phyloP scores from a whole-genome alignment of 1,140 invertebrate species.

The Drosophila baimaii region DNA sequence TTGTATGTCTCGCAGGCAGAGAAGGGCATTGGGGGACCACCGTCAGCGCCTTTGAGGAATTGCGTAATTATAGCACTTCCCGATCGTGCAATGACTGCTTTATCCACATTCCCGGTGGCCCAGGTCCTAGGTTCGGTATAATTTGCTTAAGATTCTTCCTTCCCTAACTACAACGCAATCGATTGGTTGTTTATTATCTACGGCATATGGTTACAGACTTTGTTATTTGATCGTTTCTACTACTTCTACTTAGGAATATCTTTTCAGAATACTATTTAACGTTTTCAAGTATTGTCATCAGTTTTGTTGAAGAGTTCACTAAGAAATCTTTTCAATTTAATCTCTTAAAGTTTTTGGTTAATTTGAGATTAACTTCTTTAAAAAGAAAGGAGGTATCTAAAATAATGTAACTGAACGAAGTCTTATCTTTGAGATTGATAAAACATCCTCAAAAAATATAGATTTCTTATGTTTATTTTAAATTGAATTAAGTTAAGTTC shows the following conservation, averaged over 20 bases:
- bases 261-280: not conserved
- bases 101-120: constrained; percentile 55
- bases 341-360: too few relatives aligned
- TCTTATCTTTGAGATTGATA: too few relatives aligned
- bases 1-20: constrained; percentile 46
- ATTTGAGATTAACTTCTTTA: too few relatives aligned
- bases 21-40: constrained; percentile 52
- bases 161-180: constrained; percentile 28
- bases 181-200: constrained; percentile 49
- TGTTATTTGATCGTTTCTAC: not conserved
- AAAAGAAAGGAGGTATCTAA: too few relatives aligned
- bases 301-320: not conserved
- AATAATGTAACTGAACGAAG: too few relatives aligned
- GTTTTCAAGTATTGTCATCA: not conserved
- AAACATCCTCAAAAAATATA: too few relatives aligned
- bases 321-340: too few relatives aligned
- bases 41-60: constrained; percentile 83
- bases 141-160: constrained; percentile 65
- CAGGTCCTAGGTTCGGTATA: constrained; percentile 54
- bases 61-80: constrained; percentile 83
- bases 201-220: constrained; percentile 11
- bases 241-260: not conserved
- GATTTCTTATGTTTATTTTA: too few relatives aligned
- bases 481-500: too few relatives aligned
- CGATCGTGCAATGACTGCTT: constrained; percentile 38